Evolutionary conservation across 2,113 vertebrate species (phyloP).

Genomic region (Apus apus): DNA sequence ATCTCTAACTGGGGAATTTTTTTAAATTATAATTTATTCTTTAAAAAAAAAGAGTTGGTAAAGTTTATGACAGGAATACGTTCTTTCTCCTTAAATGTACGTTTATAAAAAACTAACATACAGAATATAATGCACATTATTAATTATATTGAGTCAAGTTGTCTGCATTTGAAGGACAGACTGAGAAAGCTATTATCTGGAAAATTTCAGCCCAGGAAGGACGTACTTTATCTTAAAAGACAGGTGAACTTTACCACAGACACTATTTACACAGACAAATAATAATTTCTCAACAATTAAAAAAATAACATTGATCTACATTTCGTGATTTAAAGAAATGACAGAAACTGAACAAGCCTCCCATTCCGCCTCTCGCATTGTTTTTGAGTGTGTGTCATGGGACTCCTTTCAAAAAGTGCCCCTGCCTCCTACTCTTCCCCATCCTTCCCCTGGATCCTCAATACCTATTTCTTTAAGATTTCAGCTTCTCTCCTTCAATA

Average conservation of each 20-base stretch:
- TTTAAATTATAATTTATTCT: neutral
- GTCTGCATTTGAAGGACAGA: neutral
- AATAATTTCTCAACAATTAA: neutral
- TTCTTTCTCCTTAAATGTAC: neutral
- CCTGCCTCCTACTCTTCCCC: neutral
- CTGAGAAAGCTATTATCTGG: neutral
- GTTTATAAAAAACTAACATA: neutral
- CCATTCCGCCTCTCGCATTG: neutral
- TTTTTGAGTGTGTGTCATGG: neutral
- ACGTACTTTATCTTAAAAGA: neutral
- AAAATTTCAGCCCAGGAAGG: neutral
- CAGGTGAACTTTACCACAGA: neutral
- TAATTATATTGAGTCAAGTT: neutral
- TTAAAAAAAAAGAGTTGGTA: neutral
- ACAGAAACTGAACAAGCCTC: neutral
- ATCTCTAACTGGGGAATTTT: neutral
- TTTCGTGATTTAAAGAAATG: neutral
- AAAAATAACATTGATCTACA: neutral
- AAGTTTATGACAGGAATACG: neutral
- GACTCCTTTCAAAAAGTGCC: neutral
- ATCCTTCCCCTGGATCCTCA: neutral
- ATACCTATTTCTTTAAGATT: neutral
- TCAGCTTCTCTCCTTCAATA: neutral
- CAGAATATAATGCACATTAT: neutral
- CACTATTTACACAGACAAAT: neutral